Percentiles rank a stretch among this genome's conserved stretches.
These are phyloP conservation scores for Pseudomyrmex flavicornis DNA, from an alignment of 1,140 invertebrate genomes.

Conservation along the genomic window DNA sequence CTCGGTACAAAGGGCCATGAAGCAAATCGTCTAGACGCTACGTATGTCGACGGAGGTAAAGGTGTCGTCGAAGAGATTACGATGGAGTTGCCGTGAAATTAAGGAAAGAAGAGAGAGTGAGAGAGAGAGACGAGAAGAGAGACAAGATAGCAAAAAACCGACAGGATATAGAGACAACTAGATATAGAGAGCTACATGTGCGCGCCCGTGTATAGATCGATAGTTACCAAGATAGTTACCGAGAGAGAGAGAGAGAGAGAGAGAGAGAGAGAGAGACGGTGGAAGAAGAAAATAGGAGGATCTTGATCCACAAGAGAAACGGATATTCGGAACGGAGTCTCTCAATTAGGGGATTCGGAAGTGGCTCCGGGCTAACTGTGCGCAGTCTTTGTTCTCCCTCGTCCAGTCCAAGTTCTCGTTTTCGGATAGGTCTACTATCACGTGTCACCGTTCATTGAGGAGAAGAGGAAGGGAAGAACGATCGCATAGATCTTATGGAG, in stretches of 20 bases:
- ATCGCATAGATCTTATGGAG: constrained; percentile 50
- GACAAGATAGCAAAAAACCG: constrained; percentile 16
- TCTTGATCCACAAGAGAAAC: constrained; percentile 52
- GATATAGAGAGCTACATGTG: constrained; percentile 28
- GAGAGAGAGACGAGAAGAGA: not conserved
- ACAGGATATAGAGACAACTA: constrained; percentile 12
- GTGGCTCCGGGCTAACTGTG: constrained; percentile 66
- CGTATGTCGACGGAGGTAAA: constrained; percentile 49
- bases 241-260: constrained; percentile 27
- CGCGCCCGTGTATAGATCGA: constrained; percentile 24
- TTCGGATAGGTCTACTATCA: constrained; percentile 59
- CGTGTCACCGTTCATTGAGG: constrained; percentile 61
- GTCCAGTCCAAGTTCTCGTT: constrained; percentile 35
- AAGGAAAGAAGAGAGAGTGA: constrained; percentile 37
- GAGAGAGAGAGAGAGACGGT: constrained; percentile 11
- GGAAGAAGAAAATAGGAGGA: not conserved
- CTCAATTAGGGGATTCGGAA: constrained; percentile 73
- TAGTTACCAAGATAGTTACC: constrained; percentile 10
- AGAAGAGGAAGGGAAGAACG: constrained; percentile 23
- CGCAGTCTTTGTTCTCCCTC: constrained; percentile 65
- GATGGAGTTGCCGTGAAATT: not conserved
- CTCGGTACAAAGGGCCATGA: constrained; percentile 59
- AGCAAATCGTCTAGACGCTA: constrained; percentile 55
- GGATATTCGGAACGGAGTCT: constrained; percentile 65
- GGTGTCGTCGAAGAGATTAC: constrained; percentile 58